Conservation (phyloP, 1,140 invertebrate genomes). For the Phortica variegata region DNA sequence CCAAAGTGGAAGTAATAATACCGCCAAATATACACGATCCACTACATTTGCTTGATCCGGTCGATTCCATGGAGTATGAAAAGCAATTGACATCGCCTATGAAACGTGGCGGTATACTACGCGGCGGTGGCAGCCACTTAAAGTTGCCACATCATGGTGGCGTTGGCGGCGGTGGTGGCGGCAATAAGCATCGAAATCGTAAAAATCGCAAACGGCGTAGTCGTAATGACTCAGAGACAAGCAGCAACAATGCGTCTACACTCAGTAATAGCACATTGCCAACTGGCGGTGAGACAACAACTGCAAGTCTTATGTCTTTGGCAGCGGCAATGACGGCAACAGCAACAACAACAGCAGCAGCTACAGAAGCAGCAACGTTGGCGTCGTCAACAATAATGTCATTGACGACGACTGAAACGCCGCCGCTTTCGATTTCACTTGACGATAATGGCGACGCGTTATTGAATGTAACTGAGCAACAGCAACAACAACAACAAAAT, state of each 20-base stretch:
- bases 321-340: conserved; percentile 31
- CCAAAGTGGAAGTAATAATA: conserved; percentile 85
- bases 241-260: conserved; percentile 4
- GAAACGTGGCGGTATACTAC: conserved; percentile 33
- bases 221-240: conserved; percentile 16
- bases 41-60: conserved; percentile 77
- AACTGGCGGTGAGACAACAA: too few relatives aligned
- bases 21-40: conserved; percentile 91
- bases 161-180: conserved; percentile 22
- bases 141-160: conserved; percentile 27
- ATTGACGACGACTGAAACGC: conserved; percentile 14
- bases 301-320: too few relatives aligned
- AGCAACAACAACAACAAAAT: not conserved
- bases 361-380: conserved; percentile 21
- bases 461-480: conserved; percentile 4
- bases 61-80: conserved; percentile 80
- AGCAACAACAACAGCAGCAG: conserved; percentile 27
- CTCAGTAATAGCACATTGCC: not conserved
- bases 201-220: conserved; percentile 50
- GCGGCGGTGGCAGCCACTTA: conserved; percentile 17
- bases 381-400: conserved; percentile 12
- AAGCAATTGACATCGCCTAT: conserved; percentile 63
- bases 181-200: conserved; percentile 48
- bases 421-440: conserved; percentile 27
- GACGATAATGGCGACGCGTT: not conserved